Evolutionary conservation across 2,888 invertebrate genomes (phyloP).

Genomic region (Clunio marinus): DNA sequence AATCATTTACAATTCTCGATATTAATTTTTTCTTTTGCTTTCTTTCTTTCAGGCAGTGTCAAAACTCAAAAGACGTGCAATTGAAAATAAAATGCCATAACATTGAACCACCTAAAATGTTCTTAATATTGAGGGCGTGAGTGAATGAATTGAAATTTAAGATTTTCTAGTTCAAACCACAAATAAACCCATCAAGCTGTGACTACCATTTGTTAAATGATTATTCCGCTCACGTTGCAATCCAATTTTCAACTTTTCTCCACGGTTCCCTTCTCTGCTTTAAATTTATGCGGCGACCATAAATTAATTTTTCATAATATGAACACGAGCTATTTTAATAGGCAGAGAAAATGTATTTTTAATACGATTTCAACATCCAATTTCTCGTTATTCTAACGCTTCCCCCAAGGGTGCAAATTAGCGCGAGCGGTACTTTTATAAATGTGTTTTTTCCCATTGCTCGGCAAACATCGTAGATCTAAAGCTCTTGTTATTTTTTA

Average conservation of each 20-base stretch:
- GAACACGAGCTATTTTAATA: not conserved
- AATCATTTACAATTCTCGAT: not conserved
- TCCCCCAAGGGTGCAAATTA: not conserved
- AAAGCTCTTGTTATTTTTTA: too few species aligned
- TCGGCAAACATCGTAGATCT: not conserved
- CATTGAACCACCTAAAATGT: constrained; percentile 17
- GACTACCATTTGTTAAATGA: not conserved
- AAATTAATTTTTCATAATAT: constrained; percentile 34
- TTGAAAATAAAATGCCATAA: constrained; percentile 14
- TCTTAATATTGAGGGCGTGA: not conserved
- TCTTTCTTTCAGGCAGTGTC: not conserved
- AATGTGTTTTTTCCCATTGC: not conserved
- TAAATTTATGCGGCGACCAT: constrained; percentile 16
- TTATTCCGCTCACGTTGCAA: constrained; percentile 32
- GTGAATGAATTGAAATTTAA: not conserved
- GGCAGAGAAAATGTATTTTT: constrained; percentile 3
- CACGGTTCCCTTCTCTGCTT: not conserved
- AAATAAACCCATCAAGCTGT: not conserved
- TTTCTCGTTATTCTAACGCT: constrained; percentile 4
- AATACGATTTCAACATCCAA: not conserved
- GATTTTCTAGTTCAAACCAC: too few species aligned
- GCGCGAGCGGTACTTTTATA: not conserved
- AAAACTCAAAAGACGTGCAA: not conserved
- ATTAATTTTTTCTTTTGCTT: constrained; percentile 1
- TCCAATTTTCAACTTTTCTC: constrained; percentile 31